Conservation (phyloP, 2,113 vertebrate genomes). For the Pogonocichla stellata region DNA sequence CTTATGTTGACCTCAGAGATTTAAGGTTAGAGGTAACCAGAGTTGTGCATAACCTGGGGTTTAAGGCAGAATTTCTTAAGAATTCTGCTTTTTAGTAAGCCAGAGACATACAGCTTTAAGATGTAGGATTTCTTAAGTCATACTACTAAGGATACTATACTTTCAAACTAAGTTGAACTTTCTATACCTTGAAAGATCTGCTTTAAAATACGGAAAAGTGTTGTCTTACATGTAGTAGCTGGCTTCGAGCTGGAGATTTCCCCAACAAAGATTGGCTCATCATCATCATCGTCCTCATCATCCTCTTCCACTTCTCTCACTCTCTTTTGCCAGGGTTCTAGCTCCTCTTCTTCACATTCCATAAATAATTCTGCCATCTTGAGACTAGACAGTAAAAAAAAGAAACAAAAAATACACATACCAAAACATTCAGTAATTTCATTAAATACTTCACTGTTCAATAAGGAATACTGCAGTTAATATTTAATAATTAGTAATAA, state of each 20-base stretch:
- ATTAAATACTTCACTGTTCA: neutral
- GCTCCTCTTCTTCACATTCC: conserved; percentile 98
- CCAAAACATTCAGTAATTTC: neutral
- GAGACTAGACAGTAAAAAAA: conserved; percentile 41
- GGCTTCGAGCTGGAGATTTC: conserved; percentile 89
- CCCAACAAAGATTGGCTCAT: conserved; percentile 95
- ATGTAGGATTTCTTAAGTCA: neutral
- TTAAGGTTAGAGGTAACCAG: neutral
- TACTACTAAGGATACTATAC: neutral
- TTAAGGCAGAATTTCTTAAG: neutral
- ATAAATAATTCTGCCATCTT: conserved; percentile 98
- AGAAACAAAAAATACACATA: neutral
- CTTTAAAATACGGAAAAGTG: neutral
- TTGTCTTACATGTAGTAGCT: conserved; percentile 73
- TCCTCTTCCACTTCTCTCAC: conserved; percentile 86
- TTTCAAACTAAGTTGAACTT: neutral
- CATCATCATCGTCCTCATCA: conserved; percentile 80
- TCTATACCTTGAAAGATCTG: neutral
- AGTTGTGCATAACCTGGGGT: neutral
- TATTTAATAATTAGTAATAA: neutral
- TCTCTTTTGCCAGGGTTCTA: conserved; percentile 96
- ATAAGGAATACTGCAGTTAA: neutral
- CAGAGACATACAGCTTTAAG: neutral
- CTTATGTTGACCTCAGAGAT: neutral
- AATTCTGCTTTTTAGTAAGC: neutral